Percentiles rank a stretch among this genome's conserved stretches.
phyloP scores from a whole-genome alignment of 2,888 invertebrate genomes.

The Teinopalpus imperialis region DNA sequence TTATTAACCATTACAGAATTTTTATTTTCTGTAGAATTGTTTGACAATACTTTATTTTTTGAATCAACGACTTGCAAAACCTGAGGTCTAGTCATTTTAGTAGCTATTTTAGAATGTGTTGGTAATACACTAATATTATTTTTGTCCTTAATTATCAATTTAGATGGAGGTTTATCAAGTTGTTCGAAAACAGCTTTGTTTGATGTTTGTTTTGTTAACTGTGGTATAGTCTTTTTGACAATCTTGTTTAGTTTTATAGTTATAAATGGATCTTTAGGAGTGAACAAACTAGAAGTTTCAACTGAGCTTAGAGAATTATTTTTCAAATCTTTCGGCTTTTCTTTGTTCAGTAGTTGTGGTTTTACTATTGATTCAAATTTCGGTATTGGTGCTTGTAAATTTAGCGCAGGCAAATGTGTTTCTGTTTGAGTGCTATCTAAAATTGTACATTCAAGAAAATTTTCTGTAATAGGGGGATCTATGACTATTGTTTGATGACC shows the following conservation, averaged over 20 bases:
- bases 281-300: slow-evolving; percentile 52
- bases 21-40: slow-evolving; percentile 22
- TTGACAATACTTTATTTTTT: slow-evolving; percentile 46
- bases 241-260: slow-evolving; percentile 74
- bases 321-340: slow-evolving; percentile 39
- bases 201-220: slow-evolving; percentile 62
- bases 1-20: slow-evolving; percentile 32
- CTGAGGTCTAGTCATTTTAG: slow-evolving; percentile 84
- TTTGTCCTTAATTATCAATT: slow-evolving; percentile 67
- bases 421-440: slow-evolving; percentile 27
- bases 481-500: slow-evolving; percentile 80
- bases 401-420: neutral
- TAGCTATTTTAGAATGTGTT: slow-evolving; percentile 46
- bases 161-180: slow-evolving; percentile 63
- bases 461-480: slow-evolving; percentile 64
- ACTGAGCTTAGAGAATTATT: slow-evolving; percentile 38
- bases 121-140: slow-evolving; percentile 38
- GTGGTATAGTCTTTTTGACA: slow-evolving; percentile 69
- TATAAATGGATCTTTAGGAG: slow-evolving; percentile 67
- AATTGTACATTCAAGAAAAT: slow-evolving; percentile 32
- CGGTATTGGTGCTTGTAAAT: neutral
- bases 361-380: slow-evolving; percentile 8
- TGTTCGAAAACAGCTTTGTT: slow-evolving; percentile 57
- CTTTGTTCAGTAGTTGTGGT: slow-evolving; percentile 19
- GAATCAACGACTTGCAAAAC: slow-evolving; percentile 83